phyloP scores from a whole-genome alignment of 1,140 invertebrate genomes.

The Cyrtorhinus lividipennis region DNA sequence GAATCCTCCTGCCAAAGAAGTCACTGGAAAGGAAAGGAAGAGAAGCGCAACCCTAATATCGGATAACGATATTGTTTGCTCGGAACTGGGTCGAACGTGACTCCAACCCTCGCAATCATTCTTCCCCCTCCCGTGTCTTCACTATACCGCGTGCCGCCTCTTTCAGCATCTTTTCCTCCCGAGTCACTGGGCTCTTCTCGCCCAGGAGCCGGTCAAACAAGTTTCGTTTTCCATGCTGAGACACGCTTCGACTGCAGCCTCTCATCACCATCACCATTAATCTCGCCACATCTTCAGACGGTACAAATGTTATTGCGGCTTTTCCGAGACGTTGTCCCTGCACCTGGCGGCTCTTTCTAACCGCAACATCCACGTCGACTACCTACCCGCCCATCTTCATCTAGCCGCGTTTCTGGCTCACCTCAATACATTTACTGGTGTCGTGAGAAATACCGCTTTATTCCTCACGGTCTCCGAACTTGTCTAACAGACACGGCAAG shows the following conservation, averaged over 20 bases:
- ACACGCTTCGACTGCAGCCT: neutral
- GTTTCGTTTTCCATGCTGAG: constrained; percentile 1
- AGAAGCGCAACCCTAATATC: neutral
- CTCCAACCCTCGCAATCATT: constrained; percentile 5
- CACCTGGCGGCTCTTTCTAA: too few relatives aligned
- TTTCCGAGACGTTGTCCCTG: too few relatives aligned
- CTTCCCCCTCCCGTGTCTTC: neutral
- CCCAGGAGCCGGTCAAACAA: neutral
- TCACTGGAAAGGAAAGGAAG: neutral
- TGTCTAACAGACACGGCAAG: too few relatives aligned
- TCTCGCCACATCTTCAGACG: neutral
- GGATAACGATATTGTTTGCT: constrained; percentile 9
- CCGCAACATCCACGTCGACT: too few relatives aligned
- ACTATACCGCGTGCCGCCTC: neutral
- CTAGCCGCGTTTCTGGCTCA: too few relatives aligned
- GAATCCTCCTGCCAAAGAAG: neutral
- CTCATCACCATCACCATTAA: too few relatives aligned
- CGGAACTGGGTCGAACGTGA: constrained; percentile 6
- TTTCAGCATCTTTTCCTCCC: neutral
- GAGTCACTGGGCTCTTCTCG: neutral
- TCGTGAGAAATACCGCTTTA: too few relatives aligned
- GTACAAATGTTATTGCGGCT: too few relatives aligned
- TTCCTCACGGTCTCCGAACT: too few relatives aligned
- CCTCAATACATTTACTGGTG: too few relatives aligned
- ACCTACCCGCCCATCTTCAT: too few relatives aligned